Conservation (phyloP, 2,888 invertebrate genomes). For the Agonopterix alstromeriana region DNA sequence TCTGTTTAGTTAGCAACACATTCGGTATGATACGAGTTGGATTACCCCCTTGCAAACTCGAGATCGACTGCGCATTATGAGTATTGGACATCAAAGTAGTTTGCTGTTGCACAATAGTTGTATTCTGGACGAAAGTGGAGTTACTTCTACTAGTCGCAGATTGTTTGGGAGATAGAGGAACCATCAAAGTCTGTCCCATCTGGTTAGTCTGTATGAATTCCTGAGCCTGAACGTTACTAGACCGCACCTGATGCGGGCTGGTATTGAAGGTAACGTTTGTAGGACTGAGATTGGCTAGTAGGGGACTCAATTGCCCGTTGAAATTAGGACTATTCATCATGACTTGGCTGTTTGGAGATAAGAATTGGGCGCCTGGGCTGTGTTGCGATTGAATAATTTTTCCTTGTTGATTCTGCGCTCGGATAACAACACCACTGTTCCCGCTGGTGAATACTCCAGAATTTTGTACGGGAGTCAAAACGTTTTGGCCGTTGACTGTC, state of each 20-base stretch:
- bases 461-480: slow-evolving; percentile 84
- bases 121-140: slow-evolving; percentile 89
- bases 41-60: slow-evolving; percentile 41
- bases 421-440: slow-evolving; percentile 87
- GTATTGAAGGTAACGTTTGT: slow-evolving; percentile 80
- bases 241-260: slow-evolving; percentile 66
- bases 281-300: slow-evolving; percentile 84
- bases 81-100: slow-evolving; percentile 86
- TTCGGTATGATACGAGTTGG: slow-evolving; percentile 76
- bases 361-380: slow-evolving; percentile 82
- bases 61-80: slow-evolving; percentile 53
- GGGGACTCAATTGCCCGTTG: slow-evolving; percentile 87
- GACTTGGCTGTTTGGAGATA: slow-evolving; percentile 86
- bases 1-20: slow-evolving; percentile 62
- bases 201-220: slow-evolving; percentile 84
- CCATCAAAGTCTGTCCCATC: slow-evolving; percentile 83
- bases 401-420: slow-evolving; percentile 84
- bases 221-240: slow-evolving; percentile 79
- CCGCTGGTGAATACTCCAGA: slow-evolving; percentile 79
- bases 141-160: slow-evolving; percentile 77
- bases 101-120: slow-evolving; percentile 89
- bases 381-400: slow-evolving; percentile 83
- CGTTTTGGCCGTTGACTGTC: slow-evolving; percentile 87
- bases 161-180: slow-evolving; percentile 80
- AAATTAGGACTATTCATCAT: slow-evolving; percentile 84